These are phyloP conservation scores for Danio choprae DNA, from an alignment of 2,797 vertebrate species.

Conservation along the genomic window DNA sequence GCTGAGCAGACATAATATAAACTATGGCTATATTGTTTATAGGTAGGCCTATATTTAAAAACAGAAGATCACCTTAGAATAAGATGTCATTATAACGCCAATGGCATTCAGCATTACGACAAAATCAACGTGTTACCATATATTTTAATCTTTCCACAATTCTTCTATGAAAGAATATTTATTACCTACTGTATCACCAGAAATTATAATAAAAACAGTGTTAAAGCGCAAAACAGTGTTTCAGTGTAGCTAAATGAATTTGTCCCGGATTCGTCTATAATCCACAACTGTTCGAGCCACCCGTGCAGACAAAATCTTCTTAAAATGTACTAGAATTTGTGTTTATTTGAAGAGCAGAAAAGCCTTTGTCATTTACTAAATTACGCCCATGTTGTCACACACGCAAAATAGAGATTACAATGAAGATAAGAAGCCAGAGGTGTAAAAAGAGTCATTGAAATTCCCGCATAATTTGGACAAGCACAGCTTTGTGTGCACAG, in stretches of 20 bases:
- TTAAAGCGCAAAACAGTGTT: too few relatives aligned
- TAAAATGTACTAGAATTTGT: not conserved
- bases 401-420: not conserved
- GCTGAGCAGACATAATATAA: not conserved
- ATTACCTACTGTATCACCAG: not conserved
- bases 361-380: not conserved
- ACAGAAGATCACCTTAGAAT: not conserved
- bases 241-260: not conserved
- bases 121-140: not conserved
- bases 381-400: not conserved
- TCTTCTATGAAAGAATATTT: not conserved
- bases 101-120: not conserved
- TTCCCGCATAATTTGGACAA: not conserved
- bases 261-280: not conserved
- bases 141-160: not conserved
- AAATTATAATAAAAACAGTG: not conserved
- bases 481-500: not conserved
- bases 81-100: not conserved
- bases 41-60: not conserved
- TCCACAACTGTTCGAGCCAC: not conserved
- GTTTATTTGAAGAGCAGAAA: not conserved
- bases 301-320: not conserved
- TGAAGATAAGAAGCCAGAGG: not conserved
- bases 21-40: not conserved
- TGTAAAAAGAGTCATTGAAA: conserved; percentile 6